Evolutionary conservation across 2,888 invertebrate species (phyloP).

Genomic region (Lumbricus terrestris): DNA sequence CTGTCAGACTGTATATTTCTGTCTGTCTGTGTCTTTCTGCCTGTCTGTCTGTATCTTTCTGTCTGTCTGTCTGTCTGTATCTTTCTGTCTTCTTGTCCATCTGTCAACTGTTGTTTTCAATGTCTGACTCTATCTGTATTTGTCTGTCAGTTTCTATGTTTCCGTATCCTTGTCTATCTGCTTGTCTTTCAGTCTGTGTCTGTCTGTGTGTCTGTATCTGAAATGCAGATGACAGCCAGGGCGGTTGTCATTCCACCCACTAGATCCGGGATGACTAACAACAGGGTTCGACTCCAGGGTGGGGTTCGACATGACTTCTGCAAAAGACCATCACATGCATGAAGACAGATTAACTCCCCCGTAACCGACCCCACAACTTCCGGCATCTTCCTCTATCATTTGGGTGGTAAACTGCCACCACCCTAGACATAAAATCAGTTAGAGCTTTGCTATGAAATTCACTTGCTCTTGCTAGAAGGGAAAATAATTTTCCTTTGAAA

Average conservation of each 20-base stretch:
- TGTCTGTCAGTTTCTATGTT: too few relatives aligned
- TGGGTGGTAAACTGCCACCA: not conserved
- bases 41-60: not conserved
- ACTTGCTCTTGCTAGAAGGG: not conserved
- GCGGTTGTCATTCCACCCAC: not conserved
- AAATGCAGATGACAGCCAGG: not conserved
- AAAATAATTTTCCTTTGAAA: not conserved
- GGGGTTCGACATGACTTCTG: not conserved
- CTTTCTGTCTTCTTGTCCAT: not conserved
- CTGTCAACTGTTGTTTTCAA: too few relatives aligned
- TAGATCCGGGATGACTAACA: not conserved
- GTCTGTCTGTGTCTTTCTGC: too few relatives aligned
- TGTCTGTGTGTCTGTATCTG: not conserved
- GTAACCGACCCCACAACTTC: not conserved
- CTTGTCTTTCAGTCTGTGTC: not conserved
- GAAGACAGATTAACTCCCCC: not conserved
- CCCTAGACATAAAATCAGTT: not conserved
- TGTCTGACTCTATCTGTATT: not conserved
- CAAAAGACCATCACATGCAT: not conserved
- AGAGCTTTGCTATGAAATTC: not conserved
- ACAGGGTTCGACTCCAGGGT: slow-evolving; percentile 3
- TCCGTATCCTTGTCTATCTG: too few relatives aligned
- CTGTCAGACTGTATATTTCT: not conserved
- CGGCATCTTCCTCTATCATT: not conserved
- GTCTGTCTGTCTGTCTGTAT: not conserved